Base-by-base conservation (phyloP, 1,140 invertebrate species). In the Papilio xuthus region DNA sequence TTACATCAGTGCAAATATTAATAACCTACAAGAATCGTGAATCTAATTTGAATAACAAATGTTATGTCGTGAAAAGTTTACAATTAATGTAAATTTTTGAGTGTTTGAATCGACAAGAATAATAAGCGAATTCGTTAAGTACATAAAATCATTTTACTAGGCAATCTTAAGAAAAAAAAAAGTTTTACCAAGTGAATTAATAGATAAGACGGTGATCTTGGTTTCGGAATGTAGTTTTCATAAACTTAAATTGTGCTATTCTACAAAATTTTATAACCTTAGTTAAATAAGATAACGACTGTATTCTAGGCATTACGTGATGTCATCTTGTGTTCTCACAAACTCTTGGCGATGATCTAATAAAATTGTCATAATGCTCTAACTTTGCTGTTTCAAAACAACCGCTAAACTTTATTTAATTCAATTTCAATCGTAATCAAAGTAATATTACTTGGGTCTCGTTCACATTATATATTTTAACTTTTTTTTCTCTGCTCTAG, bases 41-140 rank as follows among this genome's bases (percentile, higher is more conserved):
- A 28, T 28, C 60, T 67, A 67, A 67, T 67, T 67, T 67, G 26
- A 67, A 67, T 67, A 67, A 67, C 60, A 63, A 63, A 63, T 28
- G 23, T 63, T 28, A 28, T 15, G 26, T 32, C 60, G 60, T 63
- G 60, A 63, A 63, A 63, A 63, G 26, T 63, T 15, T 63, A 32
- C 23, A 18, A 63, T 63, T 60, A 60, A 63, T 63, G 60, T 15
- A 28, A 63, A 63, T 63, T 63, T 63, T 63, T 4, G 60, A 28
- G 26, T 63, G 26, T 63, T 63, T 7, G 60, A 18, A 28, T 28
- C 28, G 60, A 63, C 26, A 28, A 18, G 60, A 63, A 63, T 63
- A 63, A 28, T 63, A 63, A 32, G 3, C 12, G 23, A 26, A 26
- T 28, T 28, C 60, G 23, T 15, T 28, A 28, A 63, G 60, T 32